Percentiles rank a stretch among this genome's conserved stretches.
These are phyloP conservation scores for Homarus americanus DNA, from an alignment of 1,140 invertebrate species.

Conservation along the genomic window DNA sequence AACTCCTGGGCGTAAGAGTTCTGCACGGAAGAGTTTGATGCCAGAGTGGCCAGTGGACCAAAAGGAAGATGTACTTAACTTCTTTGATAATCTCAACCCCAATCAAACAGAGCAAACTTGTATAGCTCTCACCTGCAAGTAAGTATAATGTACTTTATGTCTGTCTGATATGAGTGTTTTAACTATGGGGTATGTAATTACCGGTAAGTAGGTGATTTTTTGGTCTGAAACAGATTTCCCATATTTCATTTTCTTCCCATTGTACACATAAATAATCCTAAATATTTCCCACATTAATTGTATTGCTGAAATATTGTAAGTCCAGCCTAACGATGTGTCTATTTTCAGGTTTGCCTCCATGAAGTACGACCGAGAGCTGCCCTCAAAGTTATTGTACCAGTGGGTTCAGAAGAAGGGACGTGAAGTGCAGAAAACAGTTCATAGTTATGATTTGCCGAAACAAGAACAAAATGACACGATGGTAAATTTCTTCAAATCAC, in stretches of 20 bases:
- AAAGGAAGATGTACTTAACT: conserved; percentile 26
- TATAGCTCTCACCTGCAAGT: conserved; percentile 61
- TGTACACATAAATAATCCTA: too few relatives aligned
- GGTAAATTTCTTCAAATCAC: not conserved
- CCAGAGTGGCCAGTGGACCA: conserved; percentile 32
- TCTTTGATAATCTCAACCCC: conserved; percentile 62
- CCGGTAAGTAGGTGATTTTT: too few relatives aligned
- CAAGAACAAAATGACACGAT: not conserved
- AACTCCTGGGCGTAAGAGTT: conserved; percentile 9
- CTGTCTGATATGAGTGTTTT: too few relatives aligned
- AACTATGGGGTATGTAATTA: too few relatives aligned
- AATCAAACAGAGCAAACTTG: conserved; percentile 43
- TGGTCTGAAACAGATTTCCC: too few relatives aligned
- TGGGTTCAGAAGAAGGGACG: conserved; percentile 48
- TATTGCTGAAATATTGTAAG: not conserved
- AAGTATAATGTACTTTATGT: too few relatives aligned
- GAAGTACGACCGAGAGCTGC: conserved; percentile 25
- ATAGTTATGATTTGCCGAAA: conserved; percentile 25
- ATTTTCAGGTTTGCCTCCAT: conserved; percentile 39
- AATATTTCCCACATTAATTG: too few relatives aligned
- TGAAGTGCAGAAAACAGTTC: not conserved
- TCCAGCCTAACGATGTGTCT: not conserved
- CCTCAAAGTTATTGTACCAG: conserved; percentile 45
- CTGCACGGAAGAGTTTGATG: conserved; percentile 26
- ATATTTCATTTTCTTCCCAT: too few relatives aligned